phyloP scores from a whole-genome alignment of 2,113 vertebrate genomes.

The Scomber japonicus region DNA sequence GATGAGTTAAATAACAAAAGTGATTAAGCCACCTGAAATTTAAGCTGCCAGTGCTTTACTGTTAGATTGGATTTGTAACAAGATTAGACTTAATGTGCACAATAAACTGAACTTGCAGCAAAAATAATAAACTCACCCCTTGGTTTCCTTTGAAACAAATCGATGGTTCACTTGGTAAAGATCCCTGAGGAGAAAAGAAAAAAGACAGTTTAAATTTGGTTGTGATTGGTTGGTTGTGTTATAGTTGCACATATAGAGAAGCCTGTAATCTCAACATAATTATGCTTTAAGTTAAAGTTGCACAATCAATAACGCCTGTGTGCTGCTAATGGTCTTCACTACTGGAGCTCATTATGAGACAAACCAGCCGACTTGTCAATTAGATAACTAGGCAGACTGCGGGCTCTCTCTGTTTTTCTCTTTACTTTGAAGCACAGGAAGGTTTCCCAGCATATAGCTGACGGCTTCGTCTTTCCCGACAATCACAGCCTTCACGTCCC shows the following conservation, averaged over 20 bases:
- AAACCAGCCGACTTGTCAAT: slow-evolving; percentile 44
- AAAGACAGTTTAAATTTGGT: slow-evolving; percentile 7
- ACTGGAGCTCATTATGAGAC: slow-evolving; percentile 40
- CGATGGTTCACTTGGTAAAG: slow-evolving; percentile 77
- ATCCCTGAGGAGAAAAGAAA: slow-evolving; percentile 64
- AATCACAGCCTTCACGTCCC: slow-evolving; percentile 45
- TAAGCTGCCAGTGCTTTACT: neutral
- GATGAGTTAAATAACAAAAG: slow-evolving; percentile 8
- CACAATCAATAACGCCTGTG: slow-evolving; percentile 15
- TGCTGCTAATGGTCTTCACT: slow-evolving; percentile 23
- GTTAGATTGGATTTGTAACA: neutral
- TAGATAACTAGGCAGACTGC: slow-evolving; percentile 42
- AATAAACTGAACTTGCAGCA: neutral
- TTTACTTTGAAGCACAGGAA: slow-evolving; percentile 31
- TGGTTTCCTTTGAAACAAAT: slow-evolving; percentile 88
- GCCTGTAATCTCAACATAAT: slow-evolving; percentile 13
- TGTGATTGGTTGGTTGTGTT: too few species aligned
- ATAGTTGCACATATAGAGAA: neutral
- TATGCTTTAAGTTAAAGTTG: slow-evolving; percentile 13
- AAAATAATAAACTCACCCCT: slow-evolving; percentile 79
- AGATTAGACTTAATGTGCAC: neutral
- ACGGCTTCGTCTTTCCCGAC: slow-evolving; percentile 51
- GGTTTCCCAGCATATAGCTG: slow-evolving; percentile 62
- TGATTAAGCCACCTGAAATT: neutral
- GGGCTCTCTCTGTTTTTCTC: neutral